Base-by-base conservation (phyloP, 2,797 vertebrate species). In the Characodon lateralis region DNA sequence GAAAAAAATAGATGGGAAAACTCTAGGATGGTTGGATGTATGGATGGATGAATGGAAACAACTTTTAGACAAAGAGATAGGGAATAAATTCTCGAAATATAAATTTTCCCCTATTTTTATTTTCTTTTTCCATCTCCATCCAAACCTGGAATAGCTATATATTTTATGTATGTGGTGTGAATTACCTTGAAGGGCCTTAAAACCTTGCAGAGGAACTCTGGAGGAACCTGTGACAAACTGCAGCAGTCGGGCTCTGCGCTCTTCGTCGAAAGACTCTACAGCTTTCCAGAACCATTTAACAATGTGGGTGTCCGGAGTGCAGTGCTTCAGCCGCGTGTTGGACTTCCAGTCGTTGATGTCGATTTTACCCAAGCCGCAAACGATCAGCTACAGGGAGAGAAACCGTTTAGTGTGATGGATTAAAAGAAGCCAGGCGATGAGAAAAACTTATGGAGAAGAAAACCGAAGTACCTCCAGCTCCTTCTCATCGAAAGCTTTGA, bases 201-300 rank as follows among this genome's bases (percentile, higher is more conserved):
- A 99, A 85, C 98, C 98, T 90, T 99, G 98, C 88, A 99, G 96
- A 13, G 98, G 98, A 87, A 99, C 98, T 74, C 98, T 86, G 71
- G 98, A 99, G 0, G 98, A 99, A 70, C 98, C 98, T 0, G 98
- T 99, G 90, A 99, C 98, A 3, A 99, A 99, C 95, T 99, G 98
- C 56, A 99, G 96, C 72, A 99, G 94, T 8, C 98, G 94, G 0
- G 98, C 98, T 85, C 98, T 89, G 70, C 97, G 94, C 88, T 99
- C 98, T 88, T 99, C 98, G 20, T 99, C 98, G 18, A 98, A 99
- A 0, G 97, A 95, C 94, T 99, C 98, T 94, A 99, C 98, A 0
- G 97, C 98, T 83, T 97, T 97, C 98, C 98, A 99, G 95, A 99
- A 99, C 98, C 98, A 99, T 86, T 98, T 98, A 46, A 99, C 98